Evolutionary conservation across 2,888 invertebrate genomes (phyloP).

Genomic region (Xiphydria camelus): DNA sequence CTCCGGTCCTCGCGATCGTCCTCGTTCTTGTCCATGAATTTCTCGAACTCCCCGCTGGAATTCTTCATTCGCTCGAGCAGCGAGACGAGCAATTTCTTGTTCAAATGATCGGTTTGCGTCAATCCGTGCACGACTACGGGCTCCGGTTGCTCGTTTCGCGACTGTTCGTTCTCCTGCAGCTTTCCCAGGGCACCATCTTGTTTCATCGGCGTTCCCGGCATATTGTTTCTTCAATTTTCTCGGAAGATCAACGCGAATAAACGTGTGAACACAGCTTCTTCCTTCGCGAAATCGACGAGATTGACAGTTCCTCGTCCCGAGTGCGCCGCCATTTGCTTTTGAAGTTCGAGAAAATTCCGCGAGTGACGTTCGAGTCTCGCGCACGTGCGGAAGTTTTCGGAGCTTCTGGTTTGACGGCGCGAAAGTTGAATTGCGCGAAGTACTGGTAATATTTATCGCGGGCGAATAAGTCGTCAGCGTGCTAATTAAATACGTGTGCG

Average conservation of each 20-base stretch:
- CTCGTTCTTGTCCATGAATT: slow-evolving; percentile 34
- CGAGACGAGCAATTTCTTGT: slow-evolving; percentile 68
- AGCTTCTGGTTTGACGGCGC: no score
- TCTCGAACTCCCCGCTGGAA: slow-evolving; percentile 37
- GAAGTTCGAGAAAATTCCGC: no score
- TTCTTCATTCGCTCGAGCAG: slow-evolving; percentile 65
- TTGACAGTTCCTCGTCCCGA: not conserved
- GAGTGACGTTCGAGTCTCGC: slow-evolving; percentile 10
- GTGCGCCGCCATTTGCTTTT: not conserved
- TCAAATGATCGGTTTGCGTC: slow-evolving; percentile 69
- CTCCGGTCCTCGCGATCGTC: slow-evolving; percentile 12
- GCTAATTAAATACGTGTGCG: no score
- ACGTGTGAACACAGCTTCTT: no score
- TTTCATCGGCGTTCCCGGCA: slow-evolving; percentile 49
- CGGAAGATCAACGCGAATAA: no score
- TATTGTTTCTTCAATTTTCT: slow-evolving; percentile 23
- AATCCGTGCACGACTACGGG: slow-evolving; percentile 56
- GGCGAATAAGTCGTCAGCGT: no score
- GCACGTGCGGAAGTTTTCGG: not conserved
- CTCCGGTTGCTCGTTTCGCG: slow-evolving; percentile 23
- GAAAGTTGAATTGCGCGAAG: no score
- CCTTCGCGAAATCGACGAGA: no score
- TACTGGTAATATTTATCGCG: no score
- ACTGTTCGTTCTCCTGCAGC: slow-evolving; percentile 27
- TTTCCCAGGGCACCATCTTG: slow-evolving; percentile 25